Evolutionary conservation across 2,113 vertebrate genomes (phyloP).

Genomic region (Epinephelus lanceolatus): DNA sequence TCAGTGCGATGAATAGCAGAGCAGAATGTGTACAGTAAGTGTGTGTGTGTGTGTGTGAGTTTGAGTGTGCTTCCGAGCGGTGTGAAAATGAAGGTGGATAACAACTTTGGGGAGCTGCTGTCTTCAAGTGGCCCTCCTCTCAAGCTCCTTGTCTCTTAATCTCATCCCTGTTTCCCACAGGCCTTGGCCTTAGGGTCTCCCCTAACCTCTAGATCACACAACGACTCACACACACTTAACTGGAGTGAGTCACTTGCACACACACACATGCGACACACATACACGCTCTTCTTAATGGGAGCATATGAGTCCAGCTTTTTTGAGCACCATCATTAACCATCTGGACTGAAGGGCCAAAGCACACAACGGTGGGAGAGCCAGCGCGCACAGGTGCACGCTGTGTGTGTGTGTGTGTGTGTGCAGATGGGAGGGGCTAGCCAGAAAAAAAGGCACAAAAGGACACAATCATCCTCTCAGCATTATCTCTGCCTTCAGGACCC

Average conservation of each 20-base stretch:
- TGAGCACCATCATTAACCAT: slow-evolving; percentile 66
- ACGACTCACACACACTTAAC: slow-evolving; percentile 46
- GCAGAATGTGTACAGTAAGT: neutral
- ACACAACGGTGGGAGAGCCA: neutral
- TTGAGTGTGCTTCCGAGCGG: slow-evolving; percentile 6
- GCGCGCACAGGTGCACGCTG: slow-evolving; percentile 32
- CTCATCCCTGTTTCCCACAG: slow-evolving; percentile 14
- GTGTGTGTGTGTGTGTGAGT: neutral
- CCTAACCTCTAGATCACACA: slow-evolving; percentile 26
- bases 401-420: neutral
- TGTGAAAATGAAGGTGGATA: slow-evolving; percentile 33
- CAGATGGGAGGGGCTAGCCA: neutral
- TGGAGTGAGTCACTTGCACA: slow-evolving; percentile 27
- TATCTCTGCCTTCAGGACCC: slow-evolving; percentile 44
- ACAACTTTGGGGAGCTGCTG: slow-evolving; percentile 35
- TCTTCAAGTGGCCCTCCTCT: slow-evolving; percentile 37
- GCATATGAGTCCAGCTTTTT: slow-evolving; percentile 46
- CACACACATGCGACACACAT: slow-evolving; percentile 6
- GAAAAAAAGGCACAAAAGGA: slow-evolving; percentile 45
- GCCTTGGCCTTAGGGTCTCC: slow-evolving; percentile 21
- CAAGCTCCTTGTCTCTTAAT: slow-evolving; percentile 9
- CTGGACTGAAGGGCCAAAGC: slow-evolving; percentile 60
- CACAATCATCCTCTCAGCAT: slow-evolving; percentile 37
- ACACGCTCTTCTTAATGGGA: slow-evolving; percentile 46
- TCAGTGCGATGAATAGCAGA: slow-evolving; percentile 4